phyloP scores from a whole-genome alignment of 2,797 vertebrate species.

The Oreortyx pictus region DNA sequence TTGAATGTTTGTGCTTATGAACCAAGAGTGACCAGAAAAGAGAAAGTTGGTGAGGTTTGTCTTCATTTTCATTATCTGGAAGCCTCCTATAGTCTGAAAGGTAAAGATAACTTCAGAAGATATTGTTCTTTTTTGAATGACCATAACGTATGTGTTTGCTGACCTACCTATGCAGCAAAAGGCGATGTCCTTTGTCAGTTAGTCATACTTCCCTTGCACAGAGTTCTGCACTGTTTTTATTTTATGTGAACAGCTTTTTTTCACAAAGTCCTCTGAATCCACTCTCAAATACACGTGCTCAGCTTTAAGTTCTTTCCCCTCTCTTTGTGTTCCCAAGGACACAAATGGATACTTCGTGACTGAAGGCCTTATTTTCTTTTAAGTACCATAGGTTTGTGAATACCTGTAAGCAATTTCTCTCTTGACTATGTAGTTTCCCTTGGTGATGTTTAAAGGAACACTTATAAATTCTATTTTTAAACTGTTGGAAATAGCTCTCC shows the following conservation, averaged over 20 bases:
- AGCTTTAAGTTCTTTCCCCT: conserved; percentile 7
- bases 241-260: not conserved
- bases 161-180: not conserved
- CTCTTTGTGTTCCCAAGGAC: conserved; percentile 33
- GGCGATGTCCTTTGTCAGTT: not conserved
- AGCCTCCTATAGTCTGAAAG: not conserved
- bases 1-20: not conserved
- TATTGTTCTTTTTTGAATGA: not conserved
- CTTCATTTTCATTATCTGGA: not conserved
- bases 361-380: conserved; percentile 30
- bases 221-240: not conserved
- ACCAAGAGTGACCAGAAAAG: not conserved
- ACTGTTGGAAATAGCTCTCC: conserved; percentile 51
- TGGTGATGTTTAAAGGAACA: conserved; percentile 48
- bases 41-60: not conserved
- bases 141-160: not conserved
- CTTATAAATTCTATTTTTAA: conserved; percentile 62
- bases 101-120: not conserved
- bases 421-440: conserved; percentile 60
- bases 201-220: not conserved
- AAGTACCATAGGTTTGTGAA: not conserved
- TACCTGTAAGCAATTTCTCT: conserved; percentile 64
- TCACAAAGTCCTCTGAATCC: not conserved
- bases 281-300: not conserved
- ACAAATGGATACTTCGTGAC: conserved; percentile 2